Percentiles rank a stretch among this genome's conserved stretches.
phyloP scores from a whole-genome alignment of 2,113 vertebrate species.

The Peromyscus leucopus region DNA sequence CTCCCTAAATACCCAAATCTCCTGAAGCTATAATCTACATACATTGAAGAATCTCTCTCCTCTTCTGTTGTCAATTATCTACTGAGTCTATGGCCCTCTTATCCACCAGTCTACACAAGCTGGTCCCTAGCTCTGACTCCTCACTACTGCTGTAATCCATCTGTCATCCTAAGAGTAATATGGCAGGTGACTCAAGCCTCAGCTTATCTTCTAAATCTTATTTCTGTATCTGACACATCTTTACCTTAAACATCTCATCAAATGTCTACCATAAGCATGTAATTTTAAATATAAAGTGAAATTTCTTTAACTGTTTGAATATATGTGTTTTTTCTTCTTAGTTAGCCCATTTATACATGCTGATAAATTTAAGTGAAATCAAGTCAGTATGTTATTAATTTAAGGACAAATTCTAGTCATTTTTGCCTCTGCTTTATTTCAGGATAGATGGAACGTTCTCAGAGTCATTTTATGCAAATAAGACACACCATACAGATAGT shows the following conservation, averaged over 20 bases:
- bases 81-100: not conserved
- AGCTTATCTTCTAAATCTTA: not conserved
- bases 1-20: not conserved
- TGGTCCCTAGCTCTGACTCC: not conserved
- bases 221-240: not conserved
- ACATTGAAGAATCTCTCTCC: not conserved
- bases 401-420: not conserved
- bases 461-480: constrained; percentile 23
- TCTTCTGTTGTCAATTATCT: not conserved
- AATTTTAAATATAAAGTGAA: constrained; percentile 8
- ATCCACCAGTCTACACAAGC: not conserved
- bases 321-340: not conserved
- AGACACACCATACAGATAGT: not conserved
- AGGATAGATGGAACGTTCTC: not conserved
- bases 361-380: not conserved
- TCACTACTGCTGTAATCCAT: not conserved
- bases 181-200: not conserved
- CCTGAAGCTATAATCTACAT: not conserved
- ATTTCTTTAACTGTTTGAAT: not conserved
- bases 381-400: not conserved
- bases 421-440: not conserved
- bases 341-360: not conserved
- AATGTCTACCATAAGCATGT: not conserved
- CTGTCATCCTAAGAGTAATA: not conserved
- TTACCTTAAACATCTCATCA: not conserved